Conservation (phyloP, 2,797 vertebrate genomes). For the Poecilia wingei region DNA sequence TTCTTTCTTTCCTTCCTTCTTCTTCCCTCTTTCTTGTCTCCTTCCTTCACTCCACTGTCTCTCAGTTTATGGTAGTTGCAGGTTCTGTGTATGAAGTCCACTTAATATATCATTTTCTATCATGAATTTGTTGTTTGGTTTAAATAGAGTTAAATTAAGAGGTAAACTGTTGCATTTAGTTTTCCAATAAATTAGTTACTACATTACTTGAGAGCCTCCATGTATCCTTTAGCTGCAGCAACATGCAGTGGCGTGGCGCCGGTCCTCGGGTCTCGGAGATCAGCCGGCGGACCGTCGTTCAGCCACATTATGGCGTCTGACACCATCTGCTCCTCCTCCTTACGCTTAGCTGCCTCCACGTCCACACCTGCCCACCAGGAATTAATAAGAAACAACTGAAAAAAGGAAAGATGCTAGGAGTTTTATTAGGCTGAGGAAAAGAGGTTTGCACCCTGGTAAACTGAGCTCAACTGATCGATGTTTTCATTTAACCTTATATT, state of each 20-base stretch:
- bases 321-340: constrained; percentile 89
- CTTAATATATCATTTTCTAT: neutral
- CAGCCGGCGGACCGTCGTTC: constrained; percentile 79
- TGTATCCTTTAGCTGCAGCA: constrained; percentile 91
- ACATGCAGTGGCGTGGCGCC: constrained; percentile 91
- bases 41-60: neutral
- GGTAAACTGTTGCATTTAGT: neutral
- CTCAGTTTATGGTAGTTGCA: neutral
- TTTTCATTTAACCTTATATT: neutral
- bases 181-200: neutral
- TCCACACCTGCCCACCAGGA: constrained; percentile 81
- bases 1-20: neutral
- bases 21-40: neutral
- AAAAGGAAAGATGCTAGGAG: neutral
- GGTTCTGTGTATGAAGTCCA: neutral
- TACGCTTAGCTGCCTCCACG: constrained; percentile 85
- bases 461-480: neutral
- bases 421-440: neutral
- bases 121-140: neutral
- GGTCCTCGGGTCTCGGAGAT: constrained; percentile 82
- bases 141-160: neutral
- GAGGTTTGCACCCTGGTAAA: neutral
- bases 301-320: constrained; percentile 87
- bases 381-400: neutral
- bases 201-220: constrained; percentile 87